phyloP scores from a whole-genome alignment of 1,140 invertebrate species.

The Gonioctena quinquepunctata region DNA sequence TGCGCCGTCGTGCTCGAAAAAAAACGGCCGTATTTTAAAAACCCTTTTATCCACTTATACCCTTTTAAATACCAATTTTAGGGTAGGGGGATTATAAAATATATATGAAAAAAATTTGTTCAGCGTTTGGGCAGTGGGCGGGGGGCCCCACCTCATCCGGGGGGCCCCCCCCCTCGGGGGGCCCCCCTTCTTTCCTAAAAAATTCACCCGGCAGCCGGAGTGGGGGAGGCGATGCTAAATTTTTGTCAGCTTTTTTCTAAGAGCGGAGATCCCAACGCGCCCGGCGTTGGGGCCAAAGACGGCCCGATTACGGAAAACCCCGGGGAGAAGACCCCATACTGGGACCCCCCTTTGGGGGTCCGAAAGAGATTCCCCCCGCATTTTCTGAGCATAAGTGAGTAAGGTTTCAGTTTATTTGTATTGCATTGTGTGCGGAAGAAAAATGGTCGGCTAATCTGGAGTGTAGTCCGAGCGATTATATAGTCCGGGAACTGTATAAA shows the following conservation, averaged over 20 bases:
- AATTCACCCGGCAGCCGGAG: conserved; percentile 73
- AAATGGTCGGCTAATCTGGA: too few relatives aligned
- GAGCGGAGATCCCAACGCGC: conserved; percentile 72
- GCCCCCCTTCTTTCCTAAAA: conserved; percentile 65
- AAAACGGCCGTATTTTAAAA: too few relatives aligned
- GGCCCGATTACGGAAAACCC: conserved; percentile 61
- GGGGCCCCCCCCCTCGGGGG: conserved; percentile 81
- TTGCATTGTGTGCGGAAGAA: too few relatives aligned
- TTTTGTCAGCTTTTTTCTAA: conserved; percentile 77
- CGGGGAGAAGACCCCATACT: conserved; percentile 67
- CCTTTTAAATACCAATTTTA: too few relatives aligned
- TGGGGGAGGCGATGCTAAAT: conserved; percentile 75
- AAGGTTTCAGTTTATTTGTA: too few relatives aligned
- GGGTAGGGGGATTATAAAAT: too few relatives aligned
- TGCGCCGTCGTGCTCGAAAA: too few relatives aligned
- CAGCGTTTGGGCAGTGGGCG: conserved; percentile 79
- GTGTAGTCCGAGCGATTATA: too few relatives aligned
- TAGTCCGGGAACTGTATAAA: too few relatives aligned
- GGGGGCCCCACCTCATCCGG: conserved; percentile 83
- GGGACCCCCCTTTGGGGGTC: conserved; percentile 62
- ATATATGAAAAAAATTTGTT: too few relatives aligned
- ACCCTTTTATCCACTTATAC: too few relatives aligned
- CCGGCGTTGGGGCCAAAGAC: conserved; percentile 55
- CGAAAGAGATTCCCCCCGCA: conserved; percentile 76
- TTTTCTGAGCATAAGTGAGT: conserved; percentile 75